Evolutionary conservation across 2,888 invertebrate species (phyloP).

Genomic region (Anthrax anthrax): DNA sequence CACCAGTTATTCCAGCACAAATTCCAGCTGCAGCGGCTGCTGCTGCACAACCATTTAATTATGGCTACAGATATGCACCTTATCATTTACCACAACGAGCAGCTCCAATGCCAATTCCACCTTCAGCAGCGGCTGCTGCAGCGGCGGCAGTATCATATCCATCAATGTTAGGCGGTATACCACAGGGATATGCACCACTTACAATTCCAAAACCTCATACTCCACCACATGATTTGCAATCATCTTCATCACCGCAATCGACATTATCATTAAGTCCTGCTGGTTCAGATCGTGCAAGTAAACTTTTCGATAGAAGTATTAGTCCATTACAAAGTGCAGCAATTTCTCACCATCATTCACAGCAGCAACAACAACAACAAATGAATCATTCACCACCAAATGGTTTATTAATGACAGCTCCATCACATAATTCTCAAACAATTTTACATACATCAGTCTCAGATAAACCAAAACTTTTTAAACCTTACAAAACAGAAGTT

Average conservation of each 20-base stretch:
- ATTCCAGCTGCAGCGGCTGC: slow-evolving; percentile 39
- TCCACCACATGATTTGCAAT: slow-evolving; percentile 32
- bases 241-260: slow-evolving; percentile 32
- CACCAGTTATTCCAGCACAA: slow-evolving; percentile 39
- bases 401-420: slow-evolving; percentile 23
- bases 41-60: slow-evolving; percentile 39
- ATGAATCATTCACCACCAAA: slow-evolving; percentile 11
- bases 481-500: slow-evolving; percentile 51
- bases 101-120: slow-evolving; percentile 27
- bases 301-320: slow-evolving; percentile 29
- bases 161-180: slow-evolving; percentile 22
- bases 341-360: not conserved
- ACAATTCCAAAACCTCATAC: slow-evolving; percentile 29
- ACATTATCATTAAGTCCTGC: slow-evolving; percentile 32
- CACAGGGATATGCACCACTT: slow-evolving; percentile 18
- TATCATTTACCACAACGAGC: slow-evolving; percentile 38
- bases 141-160: slow-evolving; percentile 18
- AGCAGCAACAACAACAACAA: not conserved
- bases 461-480: slow-evolving; percentile 52
- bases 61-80: slow-evolving; percentile 36
- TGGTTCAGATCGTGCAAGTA: slow-evolving; percentile 30
- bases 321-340: slow-evolving; percentile 19
- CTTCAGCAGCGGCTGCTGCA: slow-evolving; percentile 31
- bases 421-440: slow-evolving; percentile 6
- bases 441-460: not conserved